Percentiles rank a stretch among this genome's conserved stretches.
Evolutionary conservation across 2,888 invertebrate species (phyloP).

Genomic region (Hydropsyche betteni): DNA sequence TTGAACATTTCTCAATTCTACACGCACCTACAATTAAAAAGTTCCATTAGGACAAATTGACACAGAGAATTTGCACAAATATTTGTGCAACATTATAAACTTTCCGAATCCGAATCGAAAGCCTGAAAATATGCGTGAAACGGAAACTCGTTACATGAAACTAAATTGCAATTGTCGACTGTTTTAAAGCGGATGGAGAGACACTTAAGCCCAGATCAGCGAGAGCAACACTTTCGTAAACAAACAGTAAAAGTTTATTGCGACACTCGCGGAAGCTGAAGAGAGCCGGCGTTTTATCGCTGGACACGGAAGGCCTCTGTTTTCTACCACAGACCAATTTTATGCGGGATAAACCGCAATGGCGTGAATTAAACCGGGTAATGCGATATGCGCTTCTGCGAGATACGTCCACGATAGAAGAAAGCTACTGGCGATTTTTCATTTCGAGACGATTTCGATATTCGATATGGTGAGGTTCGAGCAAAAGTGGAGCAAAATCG

Average conservation of each 20-base stretch:
- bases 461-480: too few species aligned
- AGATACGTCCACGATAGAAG: neutral
- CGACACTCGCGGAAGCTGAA: neutral
- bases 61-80: too few species aligned
- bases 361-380: neutral
- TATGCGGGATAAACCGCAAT: slow-evolving; percentile 7
- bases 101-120: neutral
- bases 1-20: neutral
- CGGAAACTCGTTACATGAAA: too few species aligned
- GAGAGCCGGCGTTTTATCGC: neutral
- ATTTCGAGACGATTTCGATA: too few species aligned
- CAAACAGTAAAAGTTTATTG: slow-evolving; percentile 26
- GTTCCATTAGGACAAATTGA: too few species aligned
- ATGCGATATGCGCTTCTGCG: neutral
- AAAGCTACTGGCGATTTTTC: neutral
- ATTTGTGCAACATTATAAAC: too few species aligned
- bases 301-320: neutral
- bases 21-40: neutral
- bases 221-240: slow-evolving; percentile 10
- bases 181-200: too few species aligned
- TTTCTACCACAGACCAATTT: neutral
- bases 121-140: neutral
- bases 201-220: neutral
- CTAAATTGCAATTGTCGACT: too few species aligned
- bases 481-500: too few species aligned